Evolutionary conservation across 2,888 invertebrate genomes (phyloP).

Genomic region (Pheosia gnoma): DNA sequence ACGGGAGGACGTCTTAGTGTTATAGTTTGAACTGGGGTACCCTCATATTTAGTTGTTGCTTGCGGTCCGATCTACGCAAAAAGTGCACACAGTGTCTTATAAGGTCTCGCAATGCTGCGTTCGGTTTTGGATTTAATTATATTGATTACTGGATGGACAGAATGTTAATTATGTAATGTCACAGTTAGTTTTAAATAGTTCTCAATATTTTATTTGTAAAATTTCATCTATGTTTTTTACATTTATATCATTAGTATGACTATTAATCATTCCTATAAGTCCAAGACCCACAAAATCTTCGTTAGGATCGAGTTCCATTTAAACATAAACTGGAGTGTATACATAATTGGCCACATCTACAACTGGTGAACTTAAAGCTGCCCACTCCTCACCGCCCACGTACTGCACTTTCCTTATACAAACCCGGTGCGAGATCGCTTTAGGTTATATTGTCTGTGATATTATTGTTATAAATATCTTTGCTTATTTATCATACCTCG

Average conservation of each 20-base stretch:
- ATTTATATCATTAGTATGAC: neutral
- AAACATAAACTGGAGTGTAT: conserved; percentile 19
- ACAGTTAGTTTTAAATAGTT: too few relatives aligned
- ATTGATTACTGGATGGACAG: too few relatives aligned
- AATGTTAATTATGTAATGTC: too few relatives aligned
- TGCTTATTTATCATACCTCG: neutral
- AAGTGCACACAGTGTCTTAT: too few relatives aligned
- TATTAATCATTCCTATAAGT: neutral
- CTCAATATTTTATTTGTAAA: too few relatives aligned
- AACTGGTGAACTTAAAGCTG: conserved; percentile 33
- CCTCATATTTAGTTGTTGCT: too few relatives aligned
- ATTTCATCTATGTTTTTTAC: too few relatives aligned
- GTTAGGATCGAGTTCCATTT: neutral
- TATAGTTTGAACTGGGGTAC: too few relatives aligned
- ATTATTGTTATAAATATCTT: neutral
- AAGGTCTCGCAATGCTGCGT: too few relatives aligned
- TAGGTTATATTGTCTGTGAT: conserved; percentile 8
- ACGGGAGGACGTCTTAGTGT: too few relatives aligned
- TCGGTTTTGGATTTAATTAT: too few relatives aligned
- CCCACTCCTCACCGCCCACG: conserved; percentile 34
- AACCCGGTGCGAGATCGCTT: conserved; percentile 16
- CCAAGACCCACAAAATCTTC: neutral
- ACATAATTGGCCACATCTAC: conserved; percentile 21
- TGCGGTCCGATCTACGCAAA: too few relatives aligned
- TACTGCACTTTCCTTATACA: conserved; percentile 34